A percentile compares a stretch with the other conserved stretches of the same genome.
These are phyloP conservation scores for Hemiprocne comata DNA, from an alignment of 2,113 vertebrate genomes.

Conservation along the genomic window DNA sequence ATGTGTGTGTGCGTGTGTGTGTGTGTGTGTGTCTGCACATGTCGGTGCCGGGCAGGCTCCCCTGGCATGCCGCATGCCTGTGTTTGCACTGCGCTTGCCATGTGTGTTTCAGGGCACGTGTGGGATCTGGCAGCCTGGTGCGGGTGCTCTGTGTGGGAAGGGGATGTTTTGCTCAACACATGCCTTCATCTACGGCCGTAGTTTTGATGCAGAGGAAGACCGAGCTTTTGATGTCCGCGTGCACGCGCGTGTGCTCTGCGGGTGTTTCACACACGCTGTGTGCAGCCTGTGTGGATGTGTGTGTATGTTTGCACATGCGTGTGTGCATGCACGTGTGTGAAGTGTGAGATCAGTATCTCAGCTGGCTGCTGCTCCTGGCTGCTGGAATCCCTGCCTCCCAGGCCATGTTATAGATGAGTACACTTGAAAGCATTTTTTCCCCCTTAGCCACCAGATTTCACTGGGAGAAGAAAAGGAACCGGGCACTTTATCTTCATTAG, in stretches of 20 bases:
- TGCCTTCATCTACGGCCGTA: background rate
- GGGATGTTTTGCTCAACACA: conserved; percentile 26
- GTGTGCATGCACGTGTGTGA: background rate
- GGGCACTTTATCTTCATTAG: conserved; percentile 66
- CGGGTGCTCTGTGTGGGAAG: background rate
- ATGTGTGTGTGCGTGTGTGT: too few species aligned
- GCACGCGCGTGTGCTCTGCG: rapidly evolving
- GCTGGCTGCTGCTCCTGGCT: background rate
- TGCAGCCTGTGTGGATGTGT: background rate
- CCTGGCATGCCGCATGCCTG: rapidly evolving
- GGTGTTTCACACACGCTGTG: background rate
- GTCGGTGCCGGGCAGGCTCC: rapidly evolving
- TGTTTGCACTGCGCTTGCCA: background rate
- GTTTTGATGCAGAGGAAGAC: background rate
- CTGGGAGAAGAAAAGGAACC: conserved; percentile 45
- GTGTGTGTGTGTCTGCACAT: rapidly evolving
- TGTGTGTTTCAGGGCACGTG: background rate
- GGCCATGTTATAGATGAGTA: conserved; percentile 48
- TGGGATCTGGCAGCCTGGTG: background rate
- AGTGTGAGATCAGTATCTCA: conserved; percentile 29
- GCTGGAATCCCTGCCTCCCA: conserved; percentile 62
- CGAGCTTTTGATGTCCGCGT: background rate
- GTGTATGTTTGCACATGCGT: background rate
- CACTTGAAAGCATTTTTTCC: conserved; percentile 68
- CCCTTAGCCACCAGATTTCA: conserved; percentile 48